Evolutionary conservation across 1,140 invertebrate species (phyloP).

Genomic region (Globodera rostochiensis): DNA sequence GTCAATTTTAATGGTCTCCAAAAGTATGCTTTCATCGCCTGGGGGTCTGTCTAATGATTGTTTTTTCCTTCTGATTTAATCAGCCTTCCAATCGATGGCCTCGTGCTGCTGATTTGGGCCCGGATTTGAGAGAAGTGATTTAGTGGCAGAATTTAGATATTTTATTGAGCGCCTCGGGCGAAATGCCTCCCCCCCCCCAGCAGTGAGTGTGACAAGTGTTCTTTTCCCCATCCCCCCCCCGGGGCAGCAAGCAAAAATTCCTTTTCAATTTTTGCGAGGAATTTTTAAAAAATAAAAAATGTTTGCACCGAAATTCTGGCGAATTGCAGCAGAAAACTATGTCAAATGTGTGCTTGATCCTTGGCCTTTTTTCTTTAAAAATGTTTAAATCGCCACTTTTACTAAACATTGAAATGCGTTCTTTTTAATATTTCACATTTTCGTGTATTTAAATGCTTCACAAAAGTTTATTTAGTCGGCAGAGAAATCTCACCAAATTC

Average conservation of each 20-base stretch:
- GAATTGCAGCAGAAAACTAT: not conserved
- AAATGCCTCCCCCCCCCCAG: too few relatives aligned
- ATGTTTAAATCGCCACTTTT: too few relatives aligned
- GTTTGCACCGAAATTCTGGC: not conserved
- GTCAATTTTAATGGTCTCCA: too few relatives aligned
- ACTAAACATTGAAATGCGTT: too few relatives aligned
- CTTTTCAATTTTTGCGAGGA: not conserved
- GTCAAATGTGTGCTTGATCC: not conserved
- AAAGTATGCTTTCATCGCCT: too few relatives aligned
- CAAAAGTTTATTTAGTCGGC: not conserved
- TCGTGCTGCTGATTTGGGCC: not conserved
- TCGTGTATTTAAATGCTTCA: not conserved
- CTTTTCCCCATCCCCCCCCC: not conserved
- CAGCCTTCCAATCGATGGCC: not conserved
- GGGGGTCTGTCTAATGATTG: too few relatives aligned
- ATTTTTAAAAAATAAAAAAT: not conserved
- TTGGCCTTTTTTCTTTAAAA: not conserved
- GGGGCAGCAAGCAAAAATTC: not conserved
- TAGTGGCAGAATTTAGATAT: not conserved
- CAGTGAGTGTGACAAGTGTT: not conserved
- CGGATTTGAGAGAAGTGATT: not conserved
- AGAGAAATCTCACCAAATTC: not conserved
- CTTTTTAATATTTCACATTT: not conserved
- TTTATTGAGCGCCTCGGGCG: not conserved
- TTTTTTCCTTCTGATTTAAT: not conserved